Percentiles rank a stretch among this genome's conserved stretches.
Conservation (phyloP, 2,797 vertebrate species). For the Rachycentron canadum region DNA sequence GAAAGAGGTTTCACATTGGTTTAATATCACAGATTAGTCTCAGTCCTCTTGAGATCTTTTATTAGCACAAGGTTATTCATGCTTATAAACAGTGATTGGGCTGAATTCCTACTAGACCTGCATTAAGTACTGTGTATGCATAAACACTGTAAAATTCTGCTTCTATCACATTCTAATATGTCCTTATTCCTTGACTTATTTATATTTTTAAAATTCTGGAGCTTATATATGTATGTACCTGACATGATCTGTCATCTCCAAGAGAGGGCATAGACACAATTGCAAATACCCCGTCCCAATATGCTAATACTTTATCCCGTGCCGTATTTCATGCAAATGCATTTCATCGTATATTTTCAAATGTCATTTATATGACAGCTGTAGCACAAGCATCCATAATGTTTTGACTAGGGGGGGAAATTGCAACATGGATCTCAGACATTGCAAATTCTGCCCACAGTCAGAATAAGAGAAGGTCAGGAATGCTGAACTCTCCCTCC, state of each 20-base stretch:
- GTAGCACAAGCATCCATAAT: conserved; percentile 67
- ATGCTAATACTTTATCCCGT: conserved; percentile 59
- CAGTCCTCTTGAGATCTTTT: conserved; percentile 37
- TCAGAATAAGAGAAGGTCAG: conserved; percentile 59
- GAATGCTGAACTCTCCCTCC: conserved; percentile 52
- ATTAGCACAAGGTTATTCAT: conserved; percentile 39
- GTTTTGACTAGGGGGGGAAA: conserved; percentile 60
- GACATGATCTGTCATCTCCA: conserved; percentile 47
- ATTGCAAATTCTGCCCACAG: conserved; percentile 68
- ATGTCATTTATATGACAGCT: conserved; percentile 74
- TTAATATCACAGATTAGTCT: conserved; percentile 51
- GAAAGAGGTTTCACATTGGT: conserved; percentile 35
- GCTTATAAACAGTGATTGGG: conserved; percentile 37
- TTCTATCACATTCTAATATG: background rate
- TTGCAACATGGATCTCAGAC: conserved; percentile 56
- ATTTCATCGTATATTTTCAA: conserved; percentile 66
- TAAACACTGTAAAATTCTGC: conserved; percentile 10
- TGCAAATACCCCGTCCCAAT: conserved; percentile 32
- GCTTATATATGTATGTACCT: conserved; percentile 33
- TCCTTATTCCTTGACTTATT: conserved; percentile 1
- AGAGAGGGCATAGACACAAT: conserved; percentile 41
- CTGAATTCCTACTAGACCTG: conserved; percentile 21
- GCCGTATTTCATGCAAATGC: conserved; percentile 70
- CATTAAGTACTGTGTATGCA: conserved; percentile 10
- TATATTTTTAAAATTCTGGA: conserved; percentile 21